These are phyloP conservation scores for Acanthaster planci DNA, from an alignment of 35 echinoderm and acorn worm genomes.

Conservation along the genomic window DNA sequence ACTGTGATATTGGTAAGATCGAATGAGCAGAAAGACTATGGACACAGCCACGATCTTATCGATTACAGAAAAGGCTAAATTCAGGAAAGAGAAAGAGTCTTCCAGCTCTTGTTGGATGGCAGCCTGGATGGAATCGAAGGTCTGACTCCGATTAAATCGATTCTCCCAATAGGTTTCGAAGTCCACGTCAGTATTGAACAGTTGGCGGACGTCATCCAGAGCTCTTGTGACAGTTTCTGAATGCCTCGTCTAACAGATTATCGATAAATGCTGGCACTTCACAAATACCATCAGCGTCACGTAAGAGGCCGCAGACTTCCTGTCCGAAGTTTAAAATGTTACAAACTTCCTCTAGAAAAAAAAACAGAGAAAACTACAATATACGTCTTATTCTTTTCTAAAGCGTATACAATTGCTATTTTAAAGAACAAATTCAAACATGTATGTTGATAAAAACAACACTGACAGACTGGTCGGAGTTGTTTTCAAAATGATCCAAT, in stretches of 20 bases:
- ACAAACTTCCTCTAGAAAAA: conserved; percentile 47
- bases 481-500: too few relatives aligned
- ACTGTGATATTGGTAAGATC: conserved; percentile 76
- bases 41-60: conserved; percentile 82
- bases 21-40: conserved; percentile 64
- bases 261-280: conserved; percentile 43
- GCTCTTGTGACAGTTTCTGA: conserved; percentile 4
- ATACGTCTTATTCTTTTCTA: too few relatives aligned
- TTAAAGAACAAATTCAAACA: too few relatives aligned
- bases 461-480: too few relatives aligned
- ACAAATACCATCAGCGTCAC: conserved; percentile 53
- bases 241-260: conserved; percentile 26
- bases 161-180: conserved; percentile 55
- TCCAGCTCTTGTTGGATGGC: conserved; percentile 62
- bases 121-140: conserved; percentile 48
- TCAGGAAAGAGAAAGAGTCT: conserved; percentile 34
- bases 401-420: too few relatives aligned
- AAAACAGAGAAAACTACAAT: background rate
- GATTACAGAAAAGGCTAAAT: conserved; percentile 53
- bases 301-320: conserved; percentile 47
- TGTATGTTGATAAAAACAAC: too few relatives aligned
- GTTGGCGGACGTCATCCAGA: conserved; percentile 27
- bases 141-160: conserved; percentile 42
- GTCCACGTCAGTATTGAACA: conserved; percentile 63
- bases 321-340: conserved; percentile 53